Base-by-base conservation (phyloP, 2,797 vertebrate species). In the Petrocephalus schoutedeni region DNA sequence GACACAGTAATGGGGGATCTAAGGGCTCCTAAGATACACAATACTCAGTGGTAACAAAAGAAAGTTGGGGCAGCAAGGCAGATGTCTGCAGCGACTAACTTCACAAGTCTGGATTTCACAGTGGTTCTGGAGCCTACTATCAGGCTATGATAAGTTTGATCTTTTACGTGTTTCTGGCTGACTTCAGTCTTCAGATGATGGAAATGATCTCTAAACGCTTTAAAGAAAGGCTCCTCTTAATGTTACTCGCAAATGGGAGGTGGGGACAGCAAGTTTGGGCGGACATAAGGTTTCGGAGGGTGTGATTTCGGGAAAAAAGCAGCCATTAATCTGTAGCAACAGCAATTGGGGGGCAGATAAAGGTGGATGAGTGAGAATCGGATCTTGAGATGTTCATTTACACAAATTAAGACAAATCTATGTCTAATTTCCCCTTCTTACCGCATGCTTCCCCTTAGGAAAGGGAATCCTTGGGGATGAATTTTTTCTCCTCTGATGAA, bases 401-500 rank as follows among this genome's bases (percentile, higher is more conserved):
- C 6, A 45, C 36, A n/a, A n/a, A 77, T 19, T n/a, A 45, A 77
- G 36, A 77, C 36, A 45, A 45, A 77, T 41, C 64, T 12, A 36
- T 7, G 64, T 36, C 32, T 71, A 14, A 71, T 80, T 80, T 49
- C 19, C 19, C 8, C 9, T 80, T 80, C 16, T 9, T 80, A n/a
- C 8, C 16, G 8, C 41, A 45, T 10, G 19, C 8, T 2, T 45
- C 23, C 14, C 45, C 21, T 19, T 1, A 23, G 45, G 45, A 87
- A 57, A 58, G 82, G 49, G n/a, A 54, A 59, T 87, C 71, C 56
- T 54, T 36, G 5, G 54, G 21, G 74, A 83, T 61, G 59, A 82
- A 61, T 56, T 49, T 84, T 61, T 85, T 83, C 59, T 58, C 36
- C 49, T 54, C 71, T 85, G 45, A 67, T 85, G 80, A 67, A 61